Evolutionary conservation across 2,113 vertebrate genomes (phyloP).

Genomic region (Phasianus colchicus): DNA sequence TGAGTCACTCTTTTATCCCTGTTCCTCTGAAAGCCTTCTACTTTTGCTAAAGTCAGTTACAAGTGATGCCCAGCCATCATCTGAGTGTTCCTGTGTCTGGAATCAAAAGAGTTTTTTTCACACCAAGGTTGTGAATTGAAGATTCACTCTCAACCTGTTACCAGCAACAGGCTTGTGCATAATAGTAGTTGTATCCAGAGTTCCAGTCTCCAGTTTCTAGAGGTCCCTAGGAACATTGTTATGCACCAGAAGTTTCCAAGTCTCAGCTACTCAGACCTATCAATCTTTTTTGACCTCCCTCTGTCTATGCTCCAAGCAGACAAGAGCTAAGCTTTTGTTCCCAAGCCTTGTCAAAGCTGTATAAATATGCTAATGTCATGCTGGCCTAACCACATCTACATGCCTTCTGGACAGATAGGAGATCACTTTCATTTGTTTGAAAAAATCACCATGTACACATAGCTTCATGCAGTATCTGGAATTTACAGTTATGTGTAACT

Average conservation of each 20-base stretch:
- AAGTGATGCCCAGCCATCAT: background rate
- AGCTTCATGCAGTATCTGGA: background rate
- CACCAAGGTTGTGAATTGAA: background rate
- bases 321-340: background rate
- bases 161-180: accelerated
- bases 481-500: background rate
- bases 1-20: background rate
- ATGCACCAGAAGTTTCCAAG: background rate
- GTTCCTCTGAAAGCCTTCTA: background rate
- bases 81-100: background rate
- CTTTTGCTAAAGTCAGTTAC: background rate
- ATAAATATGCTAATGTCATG: background rate
- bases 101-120: background rate
- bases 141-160: background rate
- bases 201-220: background rate
- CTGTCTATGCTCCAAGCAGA: background rate
- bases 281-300: background rate
- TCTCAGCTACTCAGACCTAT: background rate
- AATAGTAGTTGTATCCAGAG: background rate
- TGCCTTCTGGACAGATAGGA: background rate
- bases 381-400: conserved; percentile 6
- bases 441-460: accelerated
- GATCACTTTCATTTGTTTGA: background rate
- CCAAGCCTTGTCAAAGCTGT: background rate
- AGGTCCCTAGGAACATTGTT: background rate